Base-by-base conservation (phyloP, 2,797 vertebrate genomes). In the Margarornis squamiger region DNA sequence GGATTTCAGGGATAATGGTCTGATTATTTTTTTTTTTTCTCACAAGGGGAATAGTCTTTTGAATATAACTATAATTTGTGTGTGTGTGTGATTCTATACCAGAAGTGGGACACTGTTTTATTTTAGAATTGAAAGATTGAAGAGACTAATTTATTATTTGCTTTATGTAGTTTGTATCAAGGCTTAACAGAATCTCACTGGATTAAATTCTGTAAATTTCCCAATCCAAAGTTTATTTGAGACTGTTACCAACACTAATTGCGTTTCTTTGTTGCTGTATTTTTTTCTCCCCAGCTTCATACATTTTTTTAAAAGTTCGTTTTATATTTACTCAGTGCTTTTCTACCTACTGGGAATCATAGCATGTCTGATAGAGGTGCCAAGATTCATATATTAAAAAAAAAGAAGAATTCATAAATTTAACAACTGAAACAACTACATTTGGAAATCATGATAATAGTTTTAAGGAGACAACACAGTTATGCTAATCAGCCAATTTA, bases 281-380 rank as follows among this genome's bases (percentile, higher is more conserved):
- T 59, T 66, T 41, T 93, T 57, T 74, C 41, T 0, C n/a, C 36
- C 34, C 24, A 94, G 80, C 95, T 95, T 94, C 94, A 96, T 91
- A 90, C 86, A 58, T 93, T 93, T 97, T 94, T 97, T 96, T 45
- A 52, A 95, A 97, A 95, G 90, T 95, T 96, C 68, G 79, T 96
- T 98, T 98, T 75, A 61, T 97, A 67, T 94, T 97, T 96, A 90
- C 96, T 97, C 78, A 90, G 86, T 91, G 95, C 90, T 95, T 96
- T 97, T 88, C 71, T 90, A 57, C 65, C 79, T 88, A 78, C 72
- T 74, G 95, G 97, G 93, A 97, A 96, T 97, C 88, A 87, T 58
- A 92, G n/a, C 36, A 72, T 84, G 65, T 87, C 80, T 96, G 90
- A 96, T 87, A 93, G 88, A 95, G 72, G n/a, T 96, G 78, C 63